Evolutionary conservation across 2,797 vertebrate species (phyloP).

Genomic region (Todus mexicanus): DNA sequence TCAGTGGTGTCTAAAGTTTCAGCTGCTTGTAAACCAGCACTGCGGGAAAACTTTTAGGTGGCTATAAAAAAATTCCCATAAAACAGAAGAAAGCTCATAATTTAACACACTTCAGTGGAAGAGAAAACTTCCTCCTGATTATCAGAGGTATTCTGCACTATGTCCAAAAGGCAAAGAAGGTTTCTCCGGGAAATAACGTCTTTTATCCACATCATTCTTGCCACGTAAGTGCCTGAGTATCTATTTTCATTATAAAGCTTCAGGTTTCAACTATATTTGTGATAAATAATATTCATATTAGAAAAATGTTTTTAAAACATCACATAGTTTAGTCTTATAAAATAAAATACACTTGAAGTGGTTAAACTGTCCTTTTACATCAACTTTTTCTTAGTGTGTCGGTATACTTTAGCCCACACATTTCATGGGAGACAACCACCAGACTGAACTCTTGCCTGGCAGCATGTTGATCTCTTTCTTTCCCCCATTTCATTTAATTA

Average conservation of each 20-base stretch:
- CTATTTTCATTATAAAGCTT: neutral
- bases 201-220: neutral
- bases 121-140: neutral
- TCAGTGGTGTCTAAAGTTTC: neutral
- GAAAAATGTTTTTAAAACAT: conserved; percentile 24
- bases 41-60: conserved; percentile 19
- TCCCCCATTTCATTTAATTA: neutral
- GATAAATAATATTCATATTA: neutral
- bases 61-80: neutral
- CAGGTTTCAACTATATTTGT: neutral
- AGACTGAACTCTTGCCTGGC: neutral
- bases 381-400: neutral
- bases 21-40: conserved; percentile 6
- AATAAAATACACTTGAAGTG: neutral
- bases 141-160: neutral
- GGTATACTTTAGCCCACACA: neutral
- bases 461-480: neutral
- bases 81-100: conserved; percentile 5
- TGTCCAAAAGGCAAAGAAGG: neutral
- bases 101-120: neutral
- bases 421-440: neutral
- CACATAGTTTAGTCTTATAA: neutral
- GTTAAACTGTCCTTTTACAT: neutral
- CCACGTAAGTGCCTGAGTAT: neutral
- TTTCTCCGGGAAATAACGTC: neutral